Evolutionary conservation across 1,140 invertebrate genomes (phyloP), one percentile per base, ranked within the genome.

Genomic region (Drosophila nannoptera): DNA sequence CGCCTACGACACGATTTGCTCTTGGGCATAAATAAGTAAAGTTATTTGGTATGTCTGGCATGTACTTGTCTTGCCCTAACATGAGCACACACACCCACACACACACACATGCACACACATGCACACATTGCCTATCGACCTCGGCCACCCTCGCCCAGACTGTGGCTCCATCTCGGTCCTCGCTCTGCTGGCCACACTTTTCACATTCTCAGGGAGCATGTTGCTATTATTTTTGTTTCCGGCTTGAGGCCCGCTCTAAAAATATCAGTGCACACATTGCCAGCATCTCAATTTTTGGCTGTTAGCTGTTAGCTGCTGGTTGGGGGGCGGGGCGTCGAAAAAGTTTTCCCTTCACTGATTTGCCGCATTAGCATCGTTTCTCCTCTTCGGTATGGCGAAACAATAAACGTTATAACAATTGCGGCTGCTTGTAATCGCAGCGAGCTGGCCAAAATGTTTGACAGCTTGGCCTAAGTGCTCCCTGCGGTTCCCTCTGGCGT

Each of bases 41-140:
- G 77, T 86, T 77, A 86, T 86, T 86, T 86, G 70, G 77, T 86
- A 86, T 84, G 69, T 78, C 60, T 74, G 65, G 69, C 80, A 73
- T 84, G 80, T 84, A 73, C 69, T 60, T 40, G 11, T n/a, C 40
- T 42, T 9, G 4, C n/a, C n/a, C 12, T 42, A 12, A 5, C 40
- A 12, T 36, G 35, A 35, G 40, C n/a, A 29, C 46, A 45, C 35
- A 35, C 60, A 62, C 29, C 35, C 22, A 40, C 7, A 14, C 50
- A 8, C 1, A 22, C 22, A 22, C 22, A 22, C 55, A 35, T 38
- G 33, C n/a, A 22, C 46, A 45, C 35, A 35, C 60, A 62, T 29
- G 33, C 22, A 40, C 7, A 14, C 50, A 8, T 32, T 46, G n/a
- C 50, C 43, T 55, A 33, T 4, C 45, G 31, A 11, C 12, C n/a